phyloP scores from a whole-genome alignment of 1,140 invertebrate genomes.

The Leptoteleia sp. region DNA sequence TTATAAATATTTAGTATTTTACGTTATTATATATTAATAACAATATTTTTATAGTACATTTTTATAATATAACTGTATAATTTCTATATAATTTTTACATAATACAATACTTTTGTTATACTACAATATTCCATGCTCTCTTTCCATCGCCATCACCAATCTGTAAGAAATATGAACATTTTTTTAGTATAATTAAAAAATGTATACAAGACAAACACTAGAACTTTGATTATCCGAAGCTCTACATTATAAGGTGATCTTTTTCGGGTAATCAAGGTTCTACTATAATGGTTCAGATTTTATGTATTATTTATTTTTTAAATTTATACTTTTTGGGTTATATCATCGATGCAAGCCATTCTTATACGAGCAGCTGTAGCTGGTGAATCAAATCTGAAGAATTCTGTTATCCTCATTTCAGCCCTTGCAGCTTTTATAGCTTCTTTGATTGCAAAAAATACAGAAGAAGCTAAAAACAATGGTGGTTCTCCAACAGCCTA shows the following conservation, averaged over 20 bases:
- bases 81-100: not conserved
- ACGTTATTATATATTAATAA: too few relatives aligned
- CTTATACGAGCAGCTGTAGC: slow-evolving; percentile 94
- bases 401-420: slow-evolving; percentile 84
- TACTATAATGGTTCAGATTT: too few relatives aligned
- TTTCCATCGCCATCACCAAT: slow-evolving; percentile 55
- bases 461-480: slow-evolving; percentile 91
- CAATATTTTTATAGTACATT: too few relatives aligned
- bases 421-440: slow-evolving; percentile 90
- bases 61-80: not conserved
- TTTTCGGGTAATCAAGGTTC: too few relatives aligned
- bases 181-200: not conserved
- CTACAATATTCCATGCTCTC: slow-evolving; percentile 52
- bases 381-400: slow-evolving; percentile 91
- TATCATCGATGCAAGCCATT: slow-evolving; percentile 92
- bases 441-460: slow-evolving; percentile 95
- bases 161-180: slow-evolving; percentile 36
- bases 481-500: slow-evolving; percentile 97
- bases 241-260: too few relatives aligned
- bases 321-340: slow-evolving; percentile 90
- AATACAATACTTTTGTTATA: slow-evolving; percentile 28
- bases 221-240: too few relatives aligned
- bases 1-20: too few relatives aligned
- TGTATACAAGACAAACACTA: too few relatives aligned
- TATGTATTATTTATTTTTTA: too few relatives aligned